Conservation (phyloP, 2,888 invertebrate species). For the Caenorhabditis sp. region DNA sequence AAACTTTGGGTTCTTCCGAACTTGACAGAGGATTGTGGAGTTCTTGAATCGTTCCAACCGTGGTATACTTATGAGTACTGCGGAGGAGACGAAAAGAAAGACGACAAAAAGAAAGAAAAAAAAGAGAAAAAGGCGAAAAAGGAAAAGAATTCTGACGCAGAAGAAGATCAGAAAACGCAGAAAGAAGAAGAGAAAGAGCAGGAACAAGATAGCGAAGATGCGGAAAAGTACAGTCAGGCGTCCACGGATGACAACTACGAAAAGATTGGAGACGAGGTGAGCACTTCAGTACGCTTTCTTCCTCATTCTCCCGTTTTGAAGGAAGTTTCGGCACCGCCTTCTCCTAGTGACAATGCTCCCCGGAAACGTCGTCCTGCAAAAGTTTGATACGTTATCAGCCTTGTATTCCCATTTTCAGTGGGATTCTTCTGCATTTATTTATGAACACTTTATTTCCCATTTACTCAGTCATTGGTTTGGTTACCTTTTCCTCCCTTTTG, state of each 20-base stretch:
- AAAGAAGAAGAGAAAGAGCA: slow-evolving; percentile 37
- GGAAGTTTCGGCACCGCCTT: slow-evolving; percentile 46
- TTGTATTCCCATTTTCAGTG: not conserved
- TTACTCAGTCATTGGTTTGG: not conserved
- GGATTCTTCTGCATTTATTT: slow-evolving; percentile 32
- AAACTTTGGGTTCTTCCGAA: slow-evolving; percentile 99
- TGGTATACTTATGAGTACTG: slow-evolving; percentile 83
- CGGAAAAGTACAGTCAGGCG: slow-evolving; percentile 50
- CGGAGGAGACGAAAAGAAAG: slow-evolving; percentile 36
- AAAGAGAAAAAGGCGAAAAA: slow-evolving; percentile 61
- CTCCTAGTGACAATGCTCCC: slow-evolving; percentile 31
- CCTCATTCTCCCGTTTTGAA: slow-evolving; percentile 16
- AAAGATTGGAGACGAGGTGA: slow-evolving; percentile 54
- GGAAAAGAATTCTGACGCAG: slow-evolving; percentile 20
- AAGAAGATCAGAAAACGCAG: not conserved
- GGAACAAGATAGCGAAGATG: slow-evolving; percentile 46
- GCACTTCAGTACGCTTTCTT: not conserved
- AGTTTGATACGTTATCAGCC: too few species aligned
- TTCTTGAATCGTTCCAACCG: slow-evolving; percentile 98
- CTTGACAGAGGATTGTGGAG: slow-evolving; percentile 95
- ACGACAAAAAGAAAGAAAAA: slow-evolving; percentile 57
- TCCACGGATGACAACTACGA: slow-evolving; percentile 56
- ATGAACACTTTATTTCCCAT: slow-evolving; percentile 5
- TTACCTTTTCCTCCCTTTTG: slow-evolving; percentile 5
- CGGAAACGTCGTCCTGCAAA: slow-evolving; percentile 52